These are phyloP conservation scores for Aproaerema taeniolella DNA, from an alignment of 2,888 invertebrate species.

Conservation along the genomic window DNA sequence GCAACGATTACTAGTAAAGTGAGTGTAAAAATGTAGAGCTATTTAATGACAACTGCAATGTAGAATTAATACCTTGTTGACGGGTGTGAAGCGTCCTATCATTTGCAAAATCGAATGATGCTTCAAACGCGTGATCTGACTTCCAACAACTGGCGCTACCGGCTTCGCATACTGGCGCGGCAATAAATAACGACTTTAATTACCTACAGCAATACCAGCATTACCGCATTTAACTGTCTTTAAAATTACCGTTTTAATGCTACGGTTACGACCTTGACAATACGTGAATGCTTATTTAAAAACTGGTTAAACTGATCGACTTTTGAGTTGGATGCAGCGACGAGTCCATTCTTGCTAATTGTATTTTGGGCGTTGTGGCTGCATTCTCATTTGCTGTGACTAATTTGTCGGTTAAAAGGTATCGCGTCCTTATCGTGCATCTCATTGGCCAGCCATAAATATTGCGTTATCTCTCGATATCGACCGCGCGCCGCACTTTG, in stretches of 20 bases:
- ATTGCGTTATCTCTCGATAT: conserved; percentile 70
- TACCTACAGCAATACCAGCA: background rate
- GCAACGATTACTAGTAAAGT: too few species aligned
- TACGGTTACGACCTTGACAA: background rate
- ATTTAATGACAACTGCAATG: too few species aligned
- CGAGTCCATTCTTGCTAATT: too few species aligned
- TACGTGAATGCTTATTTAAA: too few species aligned
- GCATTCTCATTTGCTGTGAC: conserved; percentile 55
- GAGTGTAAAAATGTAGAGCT: too few species aligned
- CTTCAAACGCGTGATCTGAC: conserved; percentile 38
- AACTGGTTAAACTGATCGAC: too few species aligned
- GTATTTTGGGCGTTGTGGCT: too few species aligned
- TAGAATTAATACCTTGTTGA: background rate
- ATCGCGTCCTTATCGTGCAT: conserved; percentile 60
- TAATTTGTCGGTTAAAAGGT: conserved; percentile 64
- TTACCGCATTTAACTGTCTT: background rate
- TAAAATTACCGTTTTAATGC: background rate
- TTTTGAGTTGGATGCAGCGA: too few species aligned
- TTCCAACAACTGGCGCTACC: conserved; percentile 30
- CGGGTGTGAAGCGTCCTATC: conserved; percentile 18
- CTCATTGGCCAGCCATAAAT: conserved; percentile 70
- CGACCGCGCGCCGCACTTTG: conserved; percentile 58
- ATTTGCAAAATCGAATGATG: conserved; percentile 38
- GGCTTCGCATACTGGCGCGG: background rate
- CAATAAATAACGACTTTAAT: background rate